Evolutionary conservation across 2,888 invertebrate species (phyloP), one percentile per base, ranked within the genome.

Genomic region (Blastobasis lacticolella): DNA sequence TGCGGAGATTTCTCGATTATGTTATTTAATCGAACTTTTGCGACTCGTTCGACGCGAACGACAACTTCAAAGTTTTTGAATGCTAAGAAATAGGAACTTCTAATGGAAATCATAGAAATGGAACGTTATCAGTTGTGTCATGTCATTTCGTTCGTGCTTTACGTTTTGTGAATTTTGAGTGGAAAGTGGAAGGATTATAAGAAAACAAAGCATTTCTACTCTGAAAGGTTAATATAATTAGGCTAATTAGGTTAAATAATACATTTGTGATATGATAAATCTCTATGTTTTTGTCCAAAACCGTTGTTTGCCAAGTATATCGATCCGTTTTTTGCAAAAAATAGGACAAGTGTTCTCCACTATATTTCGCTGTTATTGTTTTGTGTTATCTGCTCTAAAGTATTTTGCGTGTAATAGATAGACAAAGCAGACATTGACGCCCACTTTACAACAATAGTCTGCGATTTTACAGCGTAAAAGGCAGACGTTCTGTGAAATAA

Each of bases 291-390:
- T 23, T 23, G 23, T 23, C 23, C 23, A 23, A 23, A 23, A 23
- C 23, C 23, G 23, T 23, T 23, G 23, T 23, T 23, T 23, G 23
- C 23, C 23, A 23, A 23, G 49, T 49, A 52, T 62, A 62, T 67
- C 63, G 68, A 68, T 68, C 66, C 53, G 37, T 53, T 37, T n/a
- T 49, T 5, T 41, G 49, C 48, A 42, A 61, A 54, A 50, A 62
- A 23, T 46, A 50, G 63, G 62, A 6, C 63, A 60, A 54, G 40
- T 49, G 53, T 51, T 55, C 57, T 60, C 51, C 47, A 5, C 41
- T 45, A 48, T 54, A 47, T 57, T 59, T 55, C 51, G 54, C 54
- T 51, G 45, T 50, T 49, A 37, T 6, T 46, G 42, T 23, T 6
- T 40, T 47, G 5, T n/a, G 10, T 49, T 46, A 23, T 37, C 41